Evolutionary conservation across 2,888 invertebrate species (phyloP).

Genomic region (Chalcosyrphus nemorum): DNA sequence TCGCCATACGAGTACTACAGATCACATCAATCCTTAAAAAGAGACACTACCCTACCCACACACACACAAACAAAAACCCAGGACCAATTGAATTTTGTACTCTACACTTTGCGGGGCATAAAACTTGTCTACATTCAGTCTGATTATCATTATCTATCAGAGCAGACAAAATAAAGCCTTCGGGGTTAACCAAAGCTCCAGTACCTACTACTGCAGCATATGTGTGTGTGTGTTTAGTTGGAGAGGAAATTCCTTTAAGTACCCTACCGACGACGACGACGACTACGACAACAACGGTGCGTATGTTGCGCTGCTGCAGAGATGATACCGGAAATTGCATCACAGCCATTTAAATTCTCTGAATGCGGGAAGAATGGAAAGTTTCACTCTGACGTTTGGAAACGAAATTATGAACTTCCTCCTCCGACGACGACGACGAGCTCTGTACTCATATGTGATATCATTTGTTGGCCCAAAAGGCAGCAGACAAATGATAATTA

Average conservation of each 20-base stretch:
- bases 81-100: slow-evolving; percentile 47
- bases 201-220: slow-evolving; percentile 13
- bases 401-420: slow-evolving; percentile 71
- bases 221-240: slow-evolving; percentile 5
- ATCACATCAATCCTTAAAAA: too few species aligned
- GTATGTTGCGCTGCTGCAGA: slow-evolving; percentile 40
- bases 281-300: slow-evolving; percentile 54
- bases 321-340: slow-evolving; percentile 70
- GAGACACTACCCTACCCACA: too few species aligned
- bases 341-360: slow-evolving; percentile 64
- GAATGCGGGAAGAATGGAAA: slow-evolving; percentile 43
- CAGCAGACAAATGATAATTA: slow-evolving; percentile 67
- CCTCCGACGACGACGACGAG: too few species aligned
- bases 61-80: slow-evolving; percentile 1
- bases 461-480: slow-evolving; percentile 55
- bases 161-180: slow-evolving; percentile 25
- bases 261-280: too few species aligned
- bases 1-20: slow-evolving; percentile 29
- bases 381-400: slow-evolving; percentile 45
- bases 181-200: slow-evolving; percentile 30
- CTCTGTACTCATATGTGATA: neutral
- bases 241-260: slow-evolving; percentile 56
- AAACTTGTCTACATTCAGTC: slow-evolving; percentile 63
- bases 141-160: slow-evolving; percentile 42
- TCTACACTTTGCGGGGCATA: slow-evolving; percentile 33